phyloP scores from a whole-genome alignment of 2,113 vertebrate species.

The Pollimyrus isidori region DNA sequence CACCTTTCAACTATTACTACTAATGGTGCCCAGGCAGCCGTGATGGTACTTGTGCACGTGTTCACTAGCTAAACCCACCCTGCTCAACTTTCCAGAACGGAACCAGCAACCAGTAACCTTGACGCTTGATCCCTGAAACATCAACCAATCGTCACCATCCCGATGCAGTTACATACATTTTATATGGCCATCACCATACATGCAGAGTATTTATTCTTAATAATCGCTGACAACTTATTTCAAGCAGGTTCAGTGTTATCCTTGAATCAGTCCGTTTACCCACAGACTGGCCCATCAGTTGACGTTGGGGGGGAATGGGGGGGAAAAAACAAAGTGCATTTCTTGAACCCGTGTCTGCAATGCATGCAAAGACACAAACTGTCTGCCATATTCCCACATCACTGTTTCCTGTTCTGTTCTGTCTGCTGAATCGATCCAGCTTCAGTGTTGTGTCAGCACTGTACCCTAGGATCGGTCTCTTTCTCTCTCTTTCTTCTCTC shows the following conservation, averaged over 20 bases:
- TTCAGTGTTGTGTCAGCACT: conserved; percentile 38
- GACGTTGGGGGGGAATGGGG: neutral
- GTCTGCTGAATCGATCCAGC: conserved; percentile 38
- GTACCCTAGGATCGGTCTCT: conserved; percentile 29
- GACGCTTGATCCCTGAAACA: conserved; percentile 21
- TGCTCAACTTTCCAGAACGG: neutral
- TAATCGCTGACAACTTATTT: neutral
- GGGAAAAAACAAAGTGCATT: conserved; percentile 49
- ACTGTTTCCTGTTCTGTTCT: conserved; percentile 32
- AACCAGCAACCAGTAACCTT: neutral
- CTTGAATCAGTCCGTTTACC: conserved; percentile 33
- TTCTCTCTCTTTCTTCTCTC: neutral
- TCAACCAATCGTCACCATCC: conserved; percentile 7
- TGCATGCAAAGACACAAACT: conserved; percentile 45
- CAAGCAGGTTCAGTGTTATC: neutral
- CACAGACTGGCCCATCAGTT: conserved; percentile 34
- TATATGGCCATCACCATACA: neutral
- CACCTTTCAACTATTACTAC: neutral
- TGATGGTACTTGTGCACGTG: neutral
- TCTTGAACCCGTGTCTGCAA: conserved; percentile 38
- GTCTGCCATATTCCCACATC: conserved; percentile 44
- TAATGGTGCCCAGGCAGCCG: neutral
- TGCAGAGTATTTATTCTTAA: neutral
- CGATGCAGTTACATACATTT: conserved; percentile 18
- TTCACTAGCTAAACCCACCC: neutral